Evolutionary conservation across 1,140 invertebrate genomes (phyloP), one percentile per base, ranked within the genome.

Genomic region (Microplitis demolitor): DNA sequence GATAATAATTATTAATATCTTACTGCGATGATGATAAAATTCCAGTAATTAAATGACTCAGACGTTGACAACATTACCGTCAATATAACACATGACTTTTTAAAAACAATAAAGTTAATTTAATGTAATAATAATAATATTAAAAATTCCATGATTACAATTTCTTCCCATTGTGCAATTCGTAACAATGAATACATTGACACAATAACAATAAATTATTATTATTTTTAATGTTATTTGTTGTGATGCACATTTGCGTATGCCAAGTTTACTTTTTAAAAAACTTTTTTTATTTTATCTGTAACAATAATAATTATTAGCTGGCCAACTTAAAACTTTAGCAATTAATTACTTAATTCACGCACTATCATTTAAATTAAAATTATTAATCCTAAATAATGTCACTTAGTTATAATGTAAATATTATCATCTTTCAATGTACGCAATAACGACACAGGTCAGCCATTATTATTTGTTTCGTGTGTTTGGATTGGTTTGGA

Each of bases 381-480:
- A 14, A 39, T 56, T 24, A 34, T 31, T 50, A 62, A 37, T 50
- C 50, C 56, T n/a, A 6, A 39, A n/a, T 13, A 66, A 54, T 58
- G 60, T 69, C 67, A 54, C 68, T 56, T 8, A 37, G 31, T 74
- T 70, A 53, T 14, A 70, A 73, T 58, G 58, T 62, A 68, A 69
- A 73, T 73, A 69, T 56, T 53, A 73, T 63, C 31, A 63, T 60
- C 54, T n/a, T 51, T 31, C 35, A 64, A n/a, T 73, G 50, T 53
- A 70, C 61, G 70, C 62, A 72, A 72, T 70, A 75, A 72, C 66
- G 64, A 75, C 70, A 75, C 74, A 61, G 61, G 74, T 75, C 74
- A 66, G 74, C 74, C 74, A 75, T 75, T 75, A 75, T 75, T 75
- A 75, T 75, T 75, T 75, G 66, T 75, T 75, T 75, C 71, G 62